Percentiles rank a stretch among this genome's conserved stretches.
Evolutionary conservation across 1,140 invertebrate species (phyloP).

Genomic region (Diabrotica virgifera): DNA sequence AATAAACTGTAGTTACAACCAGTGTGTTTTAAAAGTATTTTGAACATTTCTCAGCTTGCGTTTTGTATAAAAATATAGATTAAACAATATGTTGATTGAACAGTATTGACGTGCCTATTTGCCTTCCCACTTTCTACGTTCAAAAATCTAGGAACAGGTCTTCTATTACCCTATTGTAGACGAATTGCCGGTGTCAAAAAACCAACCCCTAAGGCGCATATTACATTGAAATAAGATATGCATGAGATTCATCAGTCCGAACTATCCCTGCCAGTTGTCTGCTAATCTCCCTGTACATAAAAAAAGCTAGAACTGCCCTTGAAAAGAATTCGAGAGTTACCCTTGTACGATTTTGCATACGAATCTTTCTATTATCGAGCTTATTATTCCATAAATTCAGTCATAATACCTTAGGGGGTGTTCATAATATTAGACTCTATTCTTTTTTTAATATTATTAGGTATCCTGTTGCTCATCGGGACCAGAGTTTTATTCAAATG

Average conservation of each 20-base stretch:
- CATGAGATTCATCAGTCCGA: constrained; percentile 25
- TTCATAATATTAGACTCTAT: background rate
- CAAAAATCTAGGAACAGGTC: background rate
- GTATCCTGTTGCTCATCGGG: constrained; percentile 7
- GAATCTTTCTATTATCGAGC: constrained; percentile 13
- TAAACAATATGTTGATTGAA: too few relatives aligned
- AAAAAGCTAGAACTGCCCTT: constrained; percentile 9
- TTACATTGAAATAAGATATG: constrained; percentile 31
- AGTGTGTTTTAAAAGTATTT: too few relatives aligned
- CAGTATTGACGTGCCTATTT: background rate
- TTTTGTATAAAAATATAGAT: too few relatives aligned
- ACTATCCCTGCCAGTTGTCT: constrained; percentile 8
- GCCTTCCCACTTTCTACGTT: background rate
- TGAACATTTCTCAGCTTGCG: too few relatives aligned
- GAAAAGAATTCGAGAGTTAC: constrained; percentile 9
- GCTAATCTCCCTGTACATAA: constrained; percentile 8
- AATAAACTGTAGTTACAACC: too few relatives aligned
- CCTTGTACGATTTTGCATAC: constrained; percentile 19
- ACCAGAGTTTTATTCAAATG: constrained; percentile 15
- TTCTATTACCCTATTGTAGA: background rate
- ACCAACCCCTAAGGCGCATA: constrained; percentile 13
- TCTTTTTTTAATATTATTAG: constrained; percentile 11
- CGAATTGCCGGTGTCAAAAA: constrained; percentile 14
- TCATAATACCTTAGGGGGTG: constrained; percentile 12
- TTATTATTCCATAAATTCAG: constrained; percentile 23